Percentiles rank a stretch among this genome's conserved stretches.
Conservation (phyloP, 2,113 vertebrate species). For the Tupaia chinensis region DNA sequence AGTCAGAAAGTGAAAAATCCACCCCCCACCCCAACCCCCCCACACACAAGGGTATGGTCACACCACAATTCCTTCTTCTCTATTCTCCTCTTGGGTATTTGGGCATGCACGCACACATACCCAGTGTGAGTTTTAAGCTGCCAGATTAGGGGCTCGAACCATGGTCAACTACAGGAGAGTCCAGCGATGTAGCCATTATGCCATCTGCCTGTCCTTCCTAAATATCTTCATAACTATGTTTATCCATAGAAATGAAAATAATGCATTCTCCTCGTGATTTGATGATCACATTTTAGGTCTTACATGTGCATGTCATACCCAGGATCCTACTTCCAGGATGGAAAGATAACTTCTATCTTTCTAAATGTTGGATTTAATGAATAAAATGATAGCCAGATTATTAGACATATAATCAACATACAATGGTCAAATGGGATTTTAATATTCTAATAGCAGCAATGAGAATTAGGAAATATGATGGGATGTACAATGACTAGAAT, state of each 20-base stretch:
- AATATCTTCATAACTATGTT: neutral
- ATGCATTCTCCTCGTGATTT: neutral
- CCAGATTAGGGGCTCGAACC: too few relatives aligned
- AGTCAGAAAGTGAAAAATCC: too few relatives aligned
- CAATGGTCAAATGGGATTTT: neutral
- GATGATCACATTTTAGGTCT: neutral
- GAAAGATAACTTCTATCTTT: neutral
- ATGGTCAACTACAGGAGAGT: too few relatives aligned
- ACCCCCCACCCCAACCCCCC: too few relatives aligned
- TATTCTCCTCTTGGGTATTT: too few relatives aligned
- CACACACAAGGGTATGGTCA: too few relatives aligned
- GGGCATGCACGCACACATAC: too few relatives aligned
- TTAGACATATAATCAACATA: neutral
- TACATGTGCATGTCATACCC: neutral
- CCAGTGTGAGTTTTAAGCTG: too few relatives aligned
- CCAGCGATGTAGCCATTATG: too few relatives aligned
- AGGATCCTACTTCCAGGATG: neutral
- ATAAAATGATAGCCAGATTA: neutral
- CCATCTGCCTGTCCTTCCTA: too few relatives aligned
- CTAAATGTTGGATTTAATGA: neutral
- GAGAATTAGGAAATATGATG: constrained; percentile 7
- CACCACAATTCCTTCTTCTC: too few relatives aligned
- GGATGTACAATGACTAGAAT: neutral
- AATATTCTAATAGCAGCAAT: neutral
- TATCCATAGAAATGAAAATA: neutral